phyloP scores from a whole-genome alignment of 1,140 invertebrate species.

The Anastatus disparis region DNA sequence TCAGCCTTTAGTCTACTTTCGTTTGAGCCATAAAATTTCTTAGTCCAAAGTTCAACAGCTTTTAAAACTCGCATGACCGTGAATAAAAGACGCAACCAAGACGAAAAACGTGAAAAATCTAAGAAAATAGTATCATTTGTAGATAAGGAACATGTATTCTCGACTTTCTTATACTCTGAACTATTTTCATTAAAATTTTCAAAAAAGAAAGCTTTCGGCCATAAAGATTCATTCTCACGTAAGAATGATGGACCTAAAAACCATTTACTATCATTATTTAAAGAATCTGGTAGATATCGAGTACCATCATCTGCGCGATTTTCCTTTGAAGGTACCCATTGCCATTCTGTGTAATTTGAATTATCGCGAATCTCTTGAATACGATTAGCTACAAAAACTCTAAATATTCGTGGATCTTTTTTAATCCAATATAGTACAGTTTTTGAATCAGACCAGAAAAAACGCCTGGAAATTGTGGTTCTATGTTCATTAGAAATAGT shows the following conservation, averaged over 20 bases:
- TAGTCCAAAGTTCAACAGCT: too few relatives aligned
- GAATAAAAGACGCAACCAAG: too few relatives aligned
- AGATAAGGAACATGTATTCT: too few relatives aligned
- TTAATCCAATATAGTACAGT: not conserved
- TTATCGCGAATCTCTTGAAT: conserved; percentile 54
- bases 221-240: not conserved
- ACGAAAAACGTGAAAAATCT: too few relatives aligned
- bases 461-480: not conserved
- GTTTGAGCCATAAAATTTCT: too few relatives aligned
- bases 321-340: conserved; percentile 44
- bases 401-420: not conserved
- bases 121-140: too few relatives aligned
- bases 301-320: conserved; percentile 51
- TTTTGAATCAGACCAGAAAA: not conserved
- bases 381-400: conserved; percentile 60
- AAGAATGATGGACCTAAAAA: not conserved
- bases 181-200: too few relatives aligned
- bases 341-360: conserved; percentile 43
- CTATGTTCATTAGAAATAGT: not conserved
- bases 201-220: not conserved
- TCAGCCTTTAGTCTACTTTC: too few relatives aligned
- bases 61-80: too few relatives aligned
- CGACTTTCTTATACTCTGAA: too few relatives aligned
- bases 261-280: too few relatives aligned
- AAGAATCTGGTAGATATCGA: too few relatives aligned